Percentiles rank a stretch among this genome's conserved stretches.
phyloP scores from a whole-genome alignment of 2,113 vertebrate species.

The Heterocephalus glaber region DNA sequence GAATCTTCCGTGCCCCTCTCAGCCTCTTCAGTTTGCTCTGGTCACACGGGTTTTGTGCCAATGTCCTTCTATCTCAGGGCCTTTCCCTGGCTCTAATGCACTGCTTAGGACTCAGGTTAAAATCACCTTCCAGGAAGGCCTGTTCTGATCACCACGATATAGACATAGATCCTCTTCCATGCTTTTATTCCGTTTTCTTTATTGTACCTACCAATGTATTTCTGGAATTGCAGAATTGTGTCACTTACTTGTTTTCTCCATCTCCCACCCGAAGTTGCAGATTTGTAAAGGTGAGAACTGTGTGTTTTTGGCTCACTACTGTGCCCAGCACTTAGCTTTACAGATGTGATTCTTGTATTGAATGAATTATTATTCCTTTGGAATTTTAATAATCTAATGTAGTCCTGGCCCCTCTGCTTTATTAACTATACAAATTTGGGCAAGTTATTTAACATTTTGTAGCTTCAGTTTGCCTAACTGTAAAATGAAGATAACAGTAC shows the following conservation, averaged over 20 bases:
- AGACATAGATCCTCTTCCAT: neutral
- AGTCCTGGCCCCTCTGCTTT: neutral
- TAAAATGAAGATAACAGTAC: neutral
- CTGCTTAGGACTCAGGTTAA: neutral
- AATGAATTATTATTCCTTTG: neutral
- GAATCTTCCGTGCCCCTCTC: neutral
- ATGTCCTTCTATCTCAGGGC: neutral
- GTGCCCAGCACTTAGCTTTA: neutral
- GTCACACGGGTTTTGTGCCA: neutral
- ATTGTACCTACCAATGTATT: neutral
- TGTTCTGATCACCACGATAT: neutral
- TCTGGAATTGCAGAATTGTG: neutral
- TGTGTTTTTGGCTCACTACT: neutral
- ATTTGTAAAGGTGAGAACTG: neutral
- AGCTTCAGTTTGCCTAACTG: neutral
- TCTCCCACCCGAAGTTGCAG: neutral
- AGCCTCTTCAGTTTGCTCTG: neutral
- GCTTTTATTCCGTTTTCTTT: constrained; percentile 32
- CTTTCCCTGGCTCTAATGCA: neutral
- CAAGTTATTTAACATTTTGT: constrained; percentile 28
- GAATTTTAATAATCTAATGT: constrained; percentile 4
- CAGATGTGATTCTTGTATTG: neutral
- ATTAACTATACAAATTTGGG: constrained; percentile 27
- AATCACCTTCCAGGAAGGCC: neutral
- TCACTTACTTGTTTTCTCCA: constrained; percentile 8